Conservation (phyloP, 2,113 vertebrate genomes). For the Herpailurus yagouaroundi region DNA sequence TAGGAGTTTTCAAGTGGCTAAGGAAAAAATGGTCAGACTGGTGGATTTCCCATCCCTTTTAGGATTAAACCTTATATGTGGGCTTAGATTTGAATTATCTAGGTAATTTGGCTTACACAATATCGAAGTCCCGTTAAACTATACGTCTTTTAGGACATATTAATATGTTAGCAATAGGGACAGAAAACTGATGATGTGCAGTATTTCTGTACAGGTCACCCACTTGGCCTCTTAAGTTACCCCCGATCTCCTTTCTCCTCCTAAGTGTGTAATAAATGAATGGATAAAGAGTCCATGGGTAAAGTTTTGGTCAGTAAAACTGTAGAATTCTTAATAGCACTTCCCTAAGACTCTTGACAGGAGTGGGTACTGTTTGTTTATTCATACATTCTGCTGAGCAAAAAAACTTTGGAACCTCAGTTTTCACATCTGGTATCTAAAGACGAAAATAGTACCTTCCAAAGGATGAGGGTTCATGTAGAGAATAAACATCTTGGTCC, state of each 20-base stretch:
- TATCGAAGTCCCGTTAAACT: neutral
- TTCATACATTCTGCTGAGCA: neutral
- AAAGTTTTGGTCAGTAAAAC: neutral
- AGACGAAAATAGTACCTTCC: neutral
- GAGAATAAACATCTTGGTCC: neutral
- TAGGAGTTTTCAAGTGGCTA: neutral
- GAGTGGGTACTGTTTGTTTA: neutral
- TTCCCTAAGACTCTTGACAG: neutral
- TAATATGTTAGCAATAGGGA: neutral
- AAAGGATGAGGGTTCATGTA: neutral
- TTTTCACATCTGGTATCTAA: constrained; percentile 1
- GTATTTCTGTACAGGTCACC: neutral
- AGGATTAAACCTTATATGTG: neutral
- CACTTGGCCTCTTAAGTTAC: neutral
- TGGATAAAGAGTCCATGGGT: neutral
- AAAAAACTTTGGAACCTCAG: neutral
- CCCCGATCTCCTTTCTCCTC: neutral
- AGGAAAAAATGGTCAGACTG: neutral
- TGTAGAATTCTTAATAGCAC: neutral
- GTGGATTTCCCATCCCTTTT: neutral
- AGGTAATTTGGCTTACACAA: neutral
- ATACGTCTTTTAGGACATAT: neutral
- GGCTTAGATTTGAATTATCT: neutral
- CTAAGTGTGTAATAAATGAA: neutral
- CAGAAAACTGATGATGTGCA: neutral